Evolutionary conservation across 2,113 vertebrate species (phyloP).

Genomic region (Sciurus niger): DNA sequence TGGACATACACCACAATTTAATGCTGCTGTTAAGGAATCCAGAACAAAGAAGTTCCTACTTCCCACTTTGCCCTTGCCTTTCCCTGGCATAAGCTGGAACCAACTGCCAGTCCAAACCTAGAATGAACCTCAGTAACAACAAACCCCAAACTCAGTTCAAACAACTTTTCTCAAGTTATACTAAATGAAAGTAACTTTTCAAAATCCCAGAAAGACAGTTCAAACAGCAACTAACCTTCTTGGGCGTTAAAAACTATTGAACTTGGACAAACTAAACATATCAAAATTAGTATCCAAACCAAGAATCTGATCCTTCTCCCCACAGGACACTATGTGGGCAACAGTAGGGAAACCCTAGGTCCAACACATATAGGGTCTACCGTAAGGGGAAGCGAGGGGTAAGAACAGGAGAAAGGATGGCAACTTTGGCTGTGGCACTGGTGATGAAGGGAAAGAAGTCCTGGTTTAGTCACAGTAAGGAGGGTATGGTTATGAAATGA

Average conservation of each 20-base stretch:
- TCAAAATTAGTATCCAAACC: conserved; percentile 60
- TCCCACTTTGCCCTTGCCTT: conserved; percentile 26
- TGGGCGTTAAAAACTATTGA: conserved; percentile 59
- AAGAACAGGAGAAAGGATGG: neutral
- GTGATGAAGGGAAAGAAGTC: neutral
- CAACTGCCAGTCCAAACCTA: conserved; percentile 37
- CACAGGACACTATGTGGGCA: neutral
- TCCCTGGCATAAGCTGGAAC: neutral
- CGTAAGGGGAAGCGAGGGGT: neutral
- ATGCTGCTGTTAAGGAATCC: neutral
- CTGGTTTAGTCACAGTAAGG: neutral
- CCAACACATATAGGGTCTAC: neutral
- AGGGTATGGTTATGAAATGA: neutral
- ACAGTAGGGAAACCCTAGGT: neutral
- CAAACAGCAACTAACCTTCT: conserved; percentile 42
- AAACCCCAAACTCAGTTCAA: conserved; percentile 61
- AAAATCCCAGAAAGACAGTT: conserved; percentile 63
- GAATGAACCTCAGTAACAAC: conserved; percentile 22
- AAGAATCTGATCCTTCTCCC: conserved; percentile 33
- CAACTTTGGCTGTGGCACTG: too few species aligned
- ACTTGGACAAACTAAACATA: conserved; percentile 46
- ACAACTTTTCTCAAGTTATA: conserved; percentile 41
- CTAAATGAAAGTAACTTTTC: conserved; percentile 5
- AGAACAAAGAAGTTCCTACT: conserved; percentile 33
- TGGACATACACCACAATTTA: neutral